Evolutionary conservation across 2,888 invertebrate genomes (phyloP), one percentile per base, ranked within the genome.

Genomic region (Ormyrus pomaceus): DNA sequence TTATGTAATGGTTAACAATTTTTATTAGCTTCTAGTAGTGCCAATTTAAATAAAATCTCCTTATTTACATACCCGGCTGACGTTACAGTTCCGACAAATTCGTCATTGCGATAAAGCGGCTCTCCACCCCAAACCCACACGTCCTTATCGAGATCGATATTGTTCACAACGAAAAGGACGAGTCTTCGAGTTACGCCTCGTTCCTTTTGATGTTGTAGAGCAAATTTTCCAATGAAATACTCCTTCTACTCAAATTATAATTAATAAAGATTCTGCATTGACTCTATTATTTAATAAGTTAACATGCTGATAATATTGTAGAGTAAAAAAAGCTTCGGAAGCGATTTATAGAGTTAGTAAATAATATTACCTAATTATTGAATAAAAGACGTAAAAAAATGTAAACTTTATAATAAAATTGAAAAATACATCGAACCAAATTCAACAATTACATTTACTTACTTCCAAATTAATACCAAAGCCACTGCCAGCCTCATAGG

Each of bases 41-140:
- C 2, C 9, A 10, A 53, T 66, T 66, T 53, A 66, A 56, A 11
- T 73, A 59, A 59, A 65, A 59, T 58, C 48, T 73, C 8, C 4
- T n/a, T 62, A 48, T 68, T 48, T 55, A 94, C 94, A 89, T 94
- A 95, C 91, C 94, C 94, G 64, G 94, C 93, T 1, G 94, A 94
- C 13, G 95, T 94, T 5, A 94, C 93, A 8, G 92, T 92, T 13
- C 95, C 95, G 10, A 94, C 94, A 88, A 92, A 94, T 85, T 93
- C 91, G 65, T 93, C 93, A 86, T 95, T 93, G 83, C 95, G 91
- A 86, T 93, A 95, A 79, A 95, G 91, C 0, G 95, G 94, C 85
- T 95, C 95, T 19, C 93, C 93, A 62, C 94, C 94, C 94, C 94
- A 94, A 0, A 94, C 93, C 95, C 95, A 95, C 53, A 94, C 91